A percentile compares a stretch with the other conserved stretches of the same genome.
Conservation (phyloP, 2,888 invertebrate species). For the Suillia variegata region DNA sequence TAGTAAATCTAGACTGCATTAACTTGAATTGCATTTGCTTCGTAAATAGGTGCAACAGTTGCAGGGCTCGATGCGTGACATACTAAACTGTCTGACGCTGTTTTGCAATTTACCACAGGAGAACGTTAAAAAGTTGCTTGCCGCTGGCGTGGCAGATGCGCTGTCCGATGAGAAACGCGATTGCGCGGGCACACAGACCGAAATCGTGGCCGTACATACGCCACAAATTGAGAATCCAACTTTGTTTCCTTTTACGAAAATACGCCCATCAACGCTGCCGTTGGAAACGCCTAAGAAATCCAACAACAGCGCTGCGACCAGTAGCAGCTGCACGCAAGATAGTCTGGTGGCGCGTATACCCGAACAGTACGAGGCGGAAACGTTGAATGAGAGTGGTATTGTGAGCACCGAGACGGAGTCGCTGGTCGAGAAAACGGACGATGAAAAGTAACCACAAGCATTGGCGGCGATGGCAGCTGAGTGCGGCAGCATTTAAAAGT, state of each 20-base stretch:
- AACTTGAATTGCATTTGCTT: not conserved
- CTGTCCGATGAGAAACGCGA: slow-evolving; percentile 54
- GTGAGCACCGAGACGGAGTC: slow-evolving; percentile 19
- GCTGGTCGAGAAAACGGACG: slow-evolving; percentile 35
- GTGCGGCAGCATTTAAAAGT: slow-evolving; percentile 1
- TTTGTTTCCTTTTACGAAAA: slow-evolving; percentile 61
- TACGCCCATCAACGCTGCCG: slow-evolving; percentile 58
- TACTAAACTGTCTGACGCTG: slow-evolving; percentile 72
- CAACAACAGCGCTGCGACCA: slow-evolving; percentile 17
- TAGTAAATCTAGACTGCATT: not conserved
- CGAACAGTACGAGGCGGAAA: slow-evolving; percentile 10
- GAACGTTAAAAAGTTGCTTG: slow-evolving; percentile 49
- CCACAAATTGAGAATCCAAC: slow-evolving; percentile 68
- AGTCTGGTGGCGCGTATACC: slow-evolving; percentile 8
- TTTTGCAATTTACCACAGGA: slow-evolving; percentile 61
- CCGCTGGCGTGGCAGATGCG: slow-evolving; percentile 43
- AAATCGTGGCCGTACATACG: slow-evolving; percentile 78
- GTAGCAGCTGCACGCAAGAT: not conserved
- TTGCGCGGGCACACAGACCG: slow-evolving; percentile 73
- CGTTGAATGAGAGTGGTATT: slow-evolving; percentile 7
- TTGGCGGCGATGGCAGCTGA: slow-evolving; percentile 7
- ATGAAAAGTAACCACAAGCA: slow-evolving; percentile 31
- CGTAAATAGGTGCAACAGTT: slow-evolving; percentile 72
- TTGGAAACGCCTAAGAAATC: slow-evolving; percentile 36
- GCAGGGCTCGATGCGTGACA: slow-evolving; percentile 79